These are phyloP conservation scores for Seriola dumerili DNA, from an alignment of 2,113 vertebrate species.

Conservation along the genomic window DNA sequence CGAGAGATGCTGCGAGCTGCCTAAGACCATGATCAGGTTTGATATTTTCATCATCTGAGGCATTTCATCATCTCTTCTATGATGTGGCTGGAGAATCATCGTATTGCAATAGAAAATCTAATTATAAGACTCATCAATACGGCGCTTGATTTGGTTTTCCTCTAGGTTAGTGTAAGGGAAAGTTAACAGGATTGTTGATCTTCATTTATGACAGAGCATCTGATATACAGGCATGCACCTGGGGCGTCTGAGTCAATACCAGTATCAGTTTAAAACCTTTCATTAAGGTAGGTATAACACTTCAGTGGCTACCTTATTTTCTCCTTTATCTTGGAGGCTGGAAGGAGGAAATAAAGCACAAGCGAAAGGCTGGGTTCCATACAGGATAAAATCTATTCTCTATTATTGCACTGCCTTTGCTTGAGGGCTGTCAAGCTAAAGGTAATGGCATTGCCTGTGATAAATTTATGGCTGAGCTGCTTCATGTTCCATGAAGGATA, in stretches of 20 bases:
- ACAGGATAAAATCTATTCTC: constrained; percentile 85
- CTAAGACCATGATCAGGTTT: not conserved
- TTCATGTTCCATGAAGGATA: constrained; percentile 72
- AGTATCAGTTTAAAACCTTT: constrained; percentile 74
- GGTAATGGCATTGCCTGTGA: constrained; percentile 82
- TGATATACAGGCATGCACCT: constrained; percentile 54
- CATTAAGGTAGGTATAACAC: constrained; percentile 76
- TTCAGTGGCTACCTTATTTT: constrained; percentile 78
- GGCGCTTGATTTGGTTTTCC: constrained; percentile 42
- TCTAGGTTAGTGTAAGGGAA: constrained; percentile 52
- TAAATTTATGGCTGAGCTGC: constrained; percentile 77
- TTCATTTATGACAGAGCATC: constrained; percentile 68
- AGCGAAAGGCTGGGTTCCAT: constrained; percentile 69
- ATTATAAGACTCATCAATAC: constrained; percentile 47
- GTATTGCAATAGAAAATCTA: constrained; percentile 27
- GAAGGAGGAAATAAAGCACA: constrained; percentile 80
- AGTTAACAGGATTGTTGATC: constrained; percentile 63
- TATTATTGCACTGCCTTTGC: constrained; percentile 81
- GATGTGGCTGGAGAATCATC: constrained; percentile 20
- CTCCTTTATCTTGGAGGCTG: constrained; percentile 77
- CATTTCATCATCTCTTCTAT: constrained; percentile 26
- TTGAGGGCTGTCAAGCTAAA: constrained; percentile 80
- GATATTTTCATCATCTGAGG: constrained; percentile 26
- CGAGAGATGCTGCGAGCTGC: constrained; percentile 12
- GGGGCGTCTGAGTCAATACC: constrained; percentile 67